A percentile compares a stretch with the other conserved stretches of the same genome.
Conservation (phyloP, 2,888 invertebrate species). For the Caenorhabditis doughertyi region DNA sequence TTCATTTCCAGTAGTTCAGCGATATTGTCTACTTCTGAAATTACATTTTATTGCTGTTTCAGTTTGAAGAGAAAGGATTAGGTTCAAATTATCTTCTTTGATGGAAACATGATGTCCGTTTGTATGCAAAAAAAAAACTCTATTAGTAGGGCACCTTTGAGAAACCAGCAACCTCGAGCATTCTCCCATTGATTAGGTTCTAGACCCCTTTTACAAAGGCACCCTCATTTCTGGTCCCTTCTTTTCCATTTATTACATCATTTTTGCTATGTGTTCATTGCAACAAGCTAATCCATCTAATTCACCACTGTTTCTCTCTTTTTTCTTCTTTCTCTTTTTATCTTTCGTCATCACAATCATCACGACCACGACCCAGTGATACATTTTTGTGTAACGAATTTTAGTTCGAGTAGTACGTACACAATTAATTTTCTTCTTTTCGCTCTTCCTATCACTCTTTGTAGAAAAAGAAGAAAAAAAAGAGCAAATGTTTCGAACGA, state of each 20-base stretch:
- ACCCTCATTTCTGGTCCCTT: background rate
- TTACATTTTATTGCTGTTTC: background rate
- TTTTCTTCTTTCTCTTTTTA: background rate
- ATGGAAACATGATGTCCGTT: background rate
- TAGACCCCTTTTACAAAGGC: background rate
- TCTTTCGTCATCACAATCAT: background rate
- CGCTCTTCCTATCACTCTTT: background rate
- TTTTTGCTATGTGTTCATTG: conserved; percentile 29
- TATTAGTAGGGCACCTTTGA: too few species aligned
- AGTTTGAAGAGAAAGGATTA: too few species aligned
- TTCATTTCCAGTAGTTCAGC: conserved; percentile 75
- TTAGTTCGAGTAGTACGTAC: conserved; percentile 25
- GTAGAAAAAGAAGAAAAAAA: background rate
- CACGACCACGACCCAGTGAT: conserved; percentile 9
- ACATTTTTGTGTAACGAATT: conserved; percentile 51
- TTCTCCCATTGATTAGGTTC: background rate
- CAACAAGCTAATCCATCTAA: conserved; percentile 45
- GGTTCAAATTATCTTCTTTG: background rate
- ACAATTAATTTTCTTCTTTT: conserved; percentile 47
- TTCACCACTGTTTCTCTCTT: conserved; percentile 28
- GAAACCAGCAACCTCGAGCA: too few species aligned
- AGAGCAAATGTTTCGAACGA: background rate
- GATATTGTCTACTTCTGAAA: conserved; percentile 77
- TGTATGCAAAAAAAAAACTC: too few species aligned
- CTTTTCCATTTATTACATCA: background rate